Evolutionary conservation across 2,888 invertebrate genomes (phyloP).

Genomic region (Agrotis ipsilon): DNA sequence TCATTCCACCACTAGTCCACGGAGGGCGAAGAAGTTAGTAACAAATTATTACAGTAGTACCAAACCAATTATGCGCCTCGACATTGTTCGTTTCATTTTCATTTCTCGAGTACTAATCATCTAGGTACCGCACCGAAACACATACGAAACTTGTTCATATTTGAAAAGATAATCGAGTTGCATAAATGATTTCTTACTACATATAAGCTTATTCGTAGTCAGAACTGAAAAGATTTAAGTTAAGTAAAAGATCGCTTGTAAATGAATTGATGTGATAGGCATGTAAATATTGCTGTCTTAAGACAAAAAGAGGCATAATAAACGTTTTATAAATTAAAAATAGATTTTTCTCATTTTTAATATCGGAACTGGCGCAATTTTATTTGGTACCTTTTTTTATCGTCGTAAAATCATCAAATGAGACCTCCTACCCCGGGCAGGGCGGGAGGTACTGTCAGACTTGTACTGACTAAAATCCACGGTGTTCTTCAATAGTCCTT

Average conservation of each 20-base stretch:
- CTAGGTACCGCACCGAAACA: too few species aligned
- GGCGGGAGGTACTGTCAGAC: too few species aligned
- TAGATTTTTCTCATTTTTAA: background rate
- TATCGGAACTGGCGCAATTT: background rate
- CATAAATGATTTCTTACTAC: constrained; percentile 7
- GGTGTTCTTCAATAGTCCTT: too few species aligned
- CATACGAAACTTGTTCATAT: background rate
- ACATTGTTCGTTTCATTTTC: background rate
- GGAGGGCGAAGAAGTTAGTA: constrained; percentile 13
- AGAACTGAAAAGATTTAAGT: constrained; percentile 46
- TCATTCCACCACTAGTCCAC: constrained; percentile 36
- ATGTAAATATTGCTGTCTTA: constrained; percentile 51
- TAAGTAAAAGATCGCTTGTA: constrained; percentile 36
- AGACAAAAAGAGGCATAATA: constrained; percentile 45
- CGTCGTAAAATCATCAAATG: too few species aligned
- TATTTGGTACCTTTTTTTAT: too few species aligned
- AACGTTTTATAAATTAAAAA: constrained; percentile 47
- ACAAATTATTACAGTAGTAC: constrained; percentile 27
- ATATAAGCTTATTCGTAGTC: constrained; percentile 37
- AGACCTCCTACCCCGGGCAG: too few species aligned
- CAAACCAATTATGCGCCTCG: constrained; percentile 13
- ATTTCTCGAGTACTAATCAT: background rate
- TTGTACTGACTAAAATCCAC: too few species aligned
- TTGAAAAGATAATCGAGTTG: constrained; percentile 3
- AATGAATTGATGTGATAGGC: constrained; percentile 31